Evolutionary conservation across 30 jellyfish, hydroid and myxozoan species (phyloP).

Genomic region (Pelagia noctiluca): DNA sequence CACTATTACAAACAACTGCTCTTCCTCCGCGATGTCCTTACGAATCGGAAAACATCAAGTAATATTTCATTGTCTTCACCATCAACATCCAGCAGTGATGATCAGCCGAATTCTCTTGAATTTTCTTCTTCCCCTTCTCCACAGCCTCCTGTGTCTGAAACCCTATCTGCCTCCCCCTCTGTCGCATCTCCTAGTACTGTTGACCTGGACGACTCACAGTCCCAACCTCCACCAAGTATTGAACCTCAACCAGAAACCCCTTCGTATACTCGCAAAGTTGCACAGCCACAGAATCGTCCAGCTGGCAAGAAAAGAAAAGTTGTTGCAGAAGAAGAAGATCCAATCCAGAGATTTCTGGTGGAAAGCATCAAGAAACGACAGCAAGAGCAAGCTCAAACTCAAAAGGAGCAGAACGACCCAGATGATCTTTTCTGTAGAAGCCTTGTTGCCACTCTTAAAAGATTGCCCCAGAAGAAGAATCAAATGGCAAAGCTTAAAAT

Average conservation of each 20-base stretch:
- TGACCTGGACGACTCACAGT: neutral
- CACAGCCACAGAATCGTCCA: conserved; percentile 3
- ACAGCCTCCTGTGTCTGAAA: neutral
- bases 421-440: too few species aligned
- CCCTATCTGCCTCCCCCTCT: conserved; percentile 19
- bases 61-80: conserved; percentile 7
- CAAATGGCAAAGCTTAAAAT: too few species aligned
- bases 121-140: neutral
- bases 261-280: conserved; percentile 1
- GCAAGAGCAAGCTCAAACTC: neutral
- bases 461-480: too few species aligned
- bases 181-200: conserved; percentile 1
- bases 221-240: too few species aligned
- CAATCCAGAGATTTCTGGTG: neutral
- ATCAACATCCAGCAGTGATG: too few species aligned
- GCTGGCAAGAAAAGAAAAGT: neutral
- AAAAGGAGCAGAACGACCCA: too few species aligned
- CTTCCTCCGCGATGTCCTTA: conserved; percentile 15
- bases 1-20: neutral
- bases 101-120: too few species aligned
- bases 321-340: conserved; percentile 15
- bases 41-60: conserved; percentile 20
- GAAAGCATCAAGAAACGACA: conserved; percentile 20
- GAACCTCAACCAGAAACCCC: too few species aligned
- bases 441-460: too few species aligned